These are phyloP conservation scores for Brachionus plicatilis DNA, from an alignment of 1,140 invertebrate species.

Conservation along the genomic window DNA sequence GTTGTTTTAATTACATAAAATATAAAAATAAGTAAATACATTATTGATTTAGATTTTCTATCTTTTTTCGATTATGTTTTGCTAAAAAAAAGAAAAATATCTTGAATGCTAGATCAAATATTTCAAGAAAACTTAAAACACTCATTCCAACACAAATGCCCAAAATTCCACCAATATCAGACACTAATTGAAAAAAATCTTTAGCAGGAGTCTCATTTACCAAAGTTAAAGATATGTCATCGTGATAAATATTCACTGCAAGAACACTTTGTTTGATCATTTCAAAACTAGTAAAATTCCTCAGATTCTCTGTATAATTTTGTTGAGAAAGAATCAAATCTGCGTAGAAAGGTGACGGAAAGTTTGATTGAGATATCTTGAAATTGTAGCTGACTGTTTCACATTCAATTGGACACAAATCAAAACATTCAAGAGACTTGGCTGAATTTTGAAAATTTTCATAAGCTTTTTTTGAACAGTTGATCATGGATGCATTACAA, in stretches of 20 bases:
- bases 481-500: background rate
- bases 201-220: background rate
- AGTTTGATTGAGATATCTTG: background rate
- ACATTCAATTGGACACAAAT: background rate
- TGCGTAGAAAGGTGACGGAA: background rate
- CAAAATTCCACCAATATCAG: constrained; percentile 6
- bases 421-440: background rate
- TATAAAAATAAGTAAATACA: too few species aligned
- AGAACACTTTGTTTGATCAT: background rate
- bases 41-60: too few species aligned
- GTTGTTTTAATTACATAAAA: too few species aligned
- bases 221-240: background rate
- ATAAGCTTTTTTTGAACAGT: background rate
- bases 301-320: background rate
- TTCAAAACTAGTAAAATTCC: background rate
- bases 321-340: background rate
- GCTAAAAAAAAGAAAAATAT: too few species aligned
- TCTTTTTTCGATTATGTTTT: too few species aligned
- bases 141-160: constrained; percentile 1
- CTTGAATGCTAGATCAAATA: background rate
- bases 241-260: constrained; percentile 4
- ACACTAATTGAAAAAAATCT: background rate
- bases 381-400: background rate
- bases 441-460: background rate
- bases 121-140: background rate